A percentile compares a stretch with the other conserved stretches of the same genome.
Conservation (phyloP, 2,888 invertebrate species). For the Alitta virens region DNA sequence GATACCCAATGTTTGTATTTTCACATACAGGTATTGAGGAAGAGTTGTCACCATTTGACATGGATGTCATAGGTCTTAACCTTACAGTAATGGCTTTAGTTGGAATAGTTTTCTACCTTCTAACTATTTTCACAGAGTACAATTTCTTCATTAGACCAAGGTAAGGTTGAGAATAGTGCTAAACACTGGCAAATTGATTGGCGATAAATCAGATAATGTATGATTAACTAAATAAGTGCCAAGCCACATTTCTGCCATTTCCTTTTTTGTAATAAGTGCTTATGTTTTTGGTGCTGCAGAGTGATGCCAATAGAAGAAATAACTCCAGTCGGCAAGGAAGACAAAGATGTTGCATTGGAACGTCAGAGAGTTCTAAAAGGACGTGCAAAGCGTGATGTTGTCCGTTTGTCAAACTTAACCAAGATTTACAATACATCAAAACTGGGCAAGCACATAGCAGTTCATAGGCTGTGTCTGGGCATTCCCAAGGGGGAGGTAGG, state of each 20-base stretch:
- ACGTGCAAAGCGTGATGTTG: not conserved
- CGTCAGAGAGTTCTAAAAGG: slow-evolving; percentile 18
- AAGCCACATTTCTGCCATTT: too few species aligned
- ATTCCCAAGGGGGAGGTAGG: slow-evolving; percentile 14
- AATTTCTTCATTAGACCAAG: slow-evolving; percentile 40
- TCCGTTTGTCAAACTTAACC: slow-evolving; percentile 11
- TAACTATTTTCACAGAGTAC: slow-evolving; percentile 62
- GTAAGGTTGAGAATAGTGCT: not conserved
- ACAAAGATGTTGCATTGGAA: slow-evolving; percentile 61
- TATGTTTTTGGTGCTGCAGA: not conserved
- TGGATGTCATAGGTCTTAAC: slow-evolving; percentile 68
- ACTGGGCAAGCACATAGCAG: slow-evolving; percentile 10
- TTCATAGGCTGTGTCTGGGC: slow-evolving; percentile 9
- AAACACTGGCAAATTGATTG: not conserved
- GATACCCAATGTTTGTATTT: not conserved
- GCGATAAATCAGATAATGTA: too few species aligned
- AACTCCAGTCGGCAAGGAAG: slow-evolving; percentile 45
- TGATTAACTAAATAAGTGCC: too few species aligned
- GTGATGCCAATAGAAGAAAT: slow-evolving; percentile 3
- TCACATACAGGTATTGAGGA: not conserved
- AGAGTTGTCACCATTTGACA: slow-evolving; percentile 41
- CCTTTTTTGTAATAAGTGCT: too few species aligned
- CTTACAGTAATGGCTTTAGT: slow-evolving; percentile 64
- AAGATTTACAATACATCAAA: slow-evolving; percentile 7
- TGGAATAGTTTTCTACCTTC: slow-evolving; percentile 63